Evolutionary conservation across 2,888 invertebrate species (phyloP).

Genomic region (Epirrhoe tristata): DNA sequence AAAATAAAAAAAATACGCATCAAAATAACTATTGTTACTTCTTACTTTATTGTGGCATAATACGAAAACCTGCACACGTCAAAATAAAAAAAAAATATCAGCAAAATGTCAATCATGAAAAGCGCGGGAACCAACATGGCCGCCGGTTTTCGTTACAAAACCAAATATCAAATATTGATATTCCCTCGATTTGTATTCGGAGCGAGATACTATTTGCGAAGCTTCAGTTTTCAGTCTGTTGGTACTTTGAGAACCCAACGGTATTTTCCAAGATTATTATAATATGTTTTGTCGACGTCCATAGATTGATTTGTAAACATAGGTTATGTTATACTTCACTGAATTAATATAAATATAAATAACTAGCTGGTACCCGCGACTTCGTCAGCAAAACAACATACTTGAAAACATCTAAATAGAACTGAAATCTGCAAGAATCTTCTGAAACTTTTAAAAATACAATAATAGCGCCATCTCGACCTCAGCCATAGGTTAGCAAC

Average conservation of each 20-base stretch:
- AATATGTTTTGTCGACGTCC: background rate
- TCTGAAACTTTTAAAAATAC: too few species aligned
- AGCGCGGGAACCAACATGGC: constrained; percentile 50
- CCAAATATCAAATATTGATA: constrained; percentile 85
- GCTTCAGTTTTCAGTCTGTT: constrained; percentile 44
- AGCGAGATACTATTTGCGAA: constrained; percentile 81
- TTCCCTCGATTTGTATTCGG: constrained; percentile 79
- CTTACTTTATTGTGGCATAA: background rate
- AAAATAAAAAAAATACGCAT: too few species aligned
- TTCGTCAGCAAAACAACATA: too few species aligned
- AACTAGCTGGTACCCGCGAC: too few species aligned
- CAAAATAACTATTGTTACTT: too few species aligned
- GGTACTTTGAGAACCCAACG: constrained; percentile 22
- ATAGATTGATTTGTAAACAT: background rate
- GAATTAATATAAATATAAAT: too few species aligned
- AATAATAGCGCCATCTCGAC: too few species aligned
- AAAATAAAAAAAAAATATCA: constrained; percentile 35
- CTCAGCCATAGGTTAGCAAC: too few species aligned
- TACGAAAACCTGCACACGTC: background rate
- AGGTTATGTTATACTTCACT: background rate
- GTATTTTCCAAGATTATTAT: constrained; percentile 29
- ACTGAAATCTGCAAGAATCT: too few species aligned
- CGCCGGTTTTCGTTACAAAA: constrained; percentile 75
- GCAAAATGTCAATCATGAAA: constrained; percentile 39
- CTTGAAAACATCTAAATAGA: too few species aligned